Evolutionary conservation across 2,113 vertebrate species (phyloP), one percentile per base, ranked within the genome.

Genomic region (Misgurnus mizolepis): DNA sequence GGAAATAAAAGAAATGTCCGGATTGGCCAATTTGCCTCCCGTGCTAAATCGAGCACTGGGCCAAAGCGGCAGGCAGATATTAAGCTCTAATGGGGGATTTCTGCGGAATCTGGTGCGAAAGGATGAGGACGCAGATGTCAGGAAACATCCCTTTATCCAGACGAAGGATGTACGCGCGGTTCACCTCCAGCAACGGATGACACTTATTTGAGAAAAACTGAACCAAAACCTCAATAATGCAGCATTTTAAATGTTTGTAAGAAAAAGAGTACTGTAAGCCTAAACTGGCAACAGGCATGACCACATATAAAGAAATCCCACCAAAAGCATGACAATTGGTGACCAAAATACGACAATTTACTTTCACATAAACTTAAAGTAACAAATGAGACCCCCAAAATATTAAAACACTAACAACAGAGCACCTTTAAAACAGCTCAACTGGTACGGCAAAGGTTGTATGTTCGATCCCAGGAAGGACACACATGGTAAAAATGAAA

Each of bases 41-140:
- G 43, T 64, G 2, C 73, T 80, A 75, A 47, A 83, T 85, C 79
- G 71, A 84, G 68, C 15, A 66, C 62, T 9, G 7, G 72, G 53
- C 14, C 65, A 85, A 83, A 80, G 22, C 0, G 72, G 3, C 27
- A 43, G 66, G 68, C 18, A 34, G 56, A 12, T 3, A 49, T 10
- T 22, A 49, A 69, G 53, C 47, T 79, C 78, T 76, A 22, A 78
- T 83, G 65, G 27, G 69, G 80, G 71, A 58, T 76, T 83, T 85
- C 60, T 62, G 77, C 79, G 27, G 73, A 80, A 80, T 83, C 53
- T 81, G 61, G 70, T 50, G 76, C 73, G 56, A 83, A 22, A 74
- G 82, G 79, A 80, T 85, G 85, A 88, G 86, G 86, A 86, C 78
- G 62, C 88, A 91, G 88, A 86, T 87, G 87, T 80, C 60, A 87